Evolutionary conservation across 2,113 vertebrate species (phyloP), one percentile per base, ranked within the genome.

Genomic region (Greenwoodochromis staneri): DNA sequence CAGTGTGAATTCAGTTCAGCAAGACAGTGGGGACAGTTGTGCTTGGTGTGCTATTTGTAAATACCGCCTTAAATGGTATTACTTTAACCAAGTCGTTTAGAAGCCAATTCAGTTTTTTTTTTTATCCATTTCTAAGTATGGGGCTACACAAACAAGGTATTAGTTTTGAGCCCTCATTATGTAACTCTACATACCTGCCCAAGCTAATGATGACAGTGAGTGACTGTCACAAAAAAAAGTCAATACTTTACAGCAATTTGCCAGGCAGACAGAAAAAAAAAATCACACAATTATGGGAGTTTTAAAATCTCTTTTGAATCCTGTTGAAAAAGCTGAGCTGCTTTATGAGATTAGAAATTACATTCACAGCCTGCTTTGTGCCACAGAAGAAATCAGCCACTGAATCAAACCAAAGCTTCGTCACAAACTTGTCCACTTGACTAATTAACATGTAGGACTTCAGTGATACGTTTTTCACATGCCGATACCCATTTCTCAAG

Each of bases 61-160:
- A 16, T 17, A 47, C 40, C 2, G 3, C 6, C 71, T 76, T 29
- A 31, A 49, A 31, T 29, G 6, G 1, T 76, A 49, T 47, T 73
- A 19, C 16, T 8, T 29, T 29, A 17, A 49, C 14, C 1, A 76
- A 45, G 40, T 27, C 1, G 3, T 73, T 24, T 71, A 71, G 36
- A 71, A 4, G 38, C 7, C 13, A 71, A 42, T 1, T 71, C 2
- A 42, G 5, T 4, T 59, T 5, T 24, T n/a, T n/a, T 63, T 59
- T 27, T 2, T 0, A 69, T 38, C 7, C 11, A 40, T 14, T 2
- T 24, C 63, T 0, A 42, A 71, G n/a, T 0, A 45, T 45, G 13
- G 13, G 14, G 8, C 40, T 47, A 76, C 24, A 76, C 16, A 47
- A 47, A 47, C 14, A 29, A 45, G 3, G 0, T 73, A 27, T 73